Percentiles rank a stretch among this genome's conserved stretches.
Conservation (phyloP, 2,888 invertebrate species). For the Bombyx huttoni region DNA sequence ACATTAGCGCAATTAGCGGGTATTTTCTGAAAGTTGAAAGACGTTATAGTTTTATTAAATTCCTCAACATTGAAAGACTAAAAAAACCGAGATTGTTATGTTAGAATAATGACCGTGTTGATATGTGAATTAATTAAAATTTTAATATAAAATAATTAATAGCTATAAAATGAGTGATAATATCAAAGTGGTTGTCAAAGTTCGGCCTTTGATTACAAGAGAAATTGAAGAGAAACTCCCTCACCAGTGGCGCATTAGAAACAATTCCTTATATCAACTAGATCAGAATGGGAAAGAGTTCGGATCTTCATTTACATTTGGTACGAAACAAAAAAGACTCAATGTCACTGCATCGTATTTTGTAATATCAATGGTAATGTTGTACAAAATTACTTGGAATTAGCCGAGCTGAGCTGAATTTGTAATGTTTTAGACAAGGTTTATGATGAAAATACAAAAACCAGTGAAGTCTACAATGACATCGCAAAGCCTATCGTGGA, state of each 20-base stretch:
- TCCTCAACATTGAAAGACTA: no score
- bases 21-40: no score
- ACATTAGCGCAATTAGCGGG: no score
- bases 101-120: background rate
- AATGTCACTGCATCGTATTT: slow-evolving; percentile 5
- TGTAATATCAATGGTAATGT: no score
- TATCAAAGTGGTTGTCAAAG: slow-evolving; percentile 83
- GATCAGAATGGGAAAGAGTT: slow-evolving; percentile 63
- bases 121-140: background rate
- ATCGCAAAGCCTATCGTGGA: slow-evolving; percentile 81
- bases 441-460: slow-evolving; percentile 73
- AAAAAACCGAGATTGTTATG: background rate
- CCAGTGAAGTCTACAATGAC: slow-evolving; percentile 75
- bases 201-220: slow-evolving; percentile 76
- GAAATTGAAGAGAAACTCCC: slow-evolving; percentile 73
- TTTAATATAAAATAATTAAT: background rate
- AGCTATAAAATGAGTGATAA: slow-evolving; percentile 71
- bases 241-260: slow-evolving; percentile 75
- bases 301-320: slow-evolving; percentile 44
- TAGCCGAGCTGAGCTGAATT: background rate
- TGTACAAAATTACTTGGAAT: no score
- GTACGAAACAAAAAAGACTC: slow-evolving; percentile 24
- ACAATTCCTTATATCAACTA: slow-evolving; percentile 71
- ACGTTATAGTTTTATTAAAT: no score
- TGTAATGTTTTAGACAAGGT: slow-evolving; percentile 75